phyloP scores from a whole-genome alignment of 64 coral and sea anemone genomes.

The Actinia tenebrosa region DNA sequence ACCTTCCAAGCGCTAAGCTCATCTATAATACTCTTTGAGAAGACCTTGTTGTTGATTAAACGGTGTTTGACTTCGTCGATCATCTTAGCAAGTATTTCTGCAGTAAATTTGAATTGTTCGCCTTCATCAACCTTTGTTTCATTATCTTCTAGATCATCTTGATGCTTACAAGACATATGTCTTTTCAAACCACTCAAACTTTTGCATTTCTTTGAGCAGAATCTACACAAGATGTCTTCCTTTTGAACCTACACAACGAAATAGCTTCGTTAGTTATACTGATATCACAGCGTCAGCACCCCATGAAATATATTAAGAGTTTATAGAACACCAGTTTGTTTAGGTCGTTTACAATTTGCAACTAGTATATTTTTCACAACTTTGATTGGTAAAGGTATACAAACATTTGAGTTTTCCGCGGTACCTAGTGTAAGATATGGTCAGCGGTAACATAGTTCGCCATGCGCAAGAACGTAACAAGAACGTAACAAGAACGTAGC shows the following conservation, averaged over 20 bases:
- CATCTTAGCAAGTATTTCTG: no score
- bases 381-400: background rate
- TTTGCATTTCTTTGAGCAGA: conserved; percentile 53
- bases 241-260: conserved; percentile 17
- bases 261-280: conserved; percentile 4
- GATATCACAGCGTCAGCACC: conserved; percentile 11
- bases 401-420: background rate
- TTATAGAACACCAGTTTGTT: conserved; percentile 19
- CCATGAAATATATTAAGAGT: background rate
- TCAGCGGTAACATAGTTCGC: no score
- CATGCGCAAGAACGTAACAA: no score
- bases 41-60: background rate
- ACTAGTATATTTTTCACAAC: conserved; percentile 21
- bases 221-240: conserved; percentile 35
- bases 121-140: conserved; percentile 11
- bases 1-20: background rate
- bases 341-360: conserved; percentile 13
- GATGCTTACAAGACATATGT: conserved; percentile 33
- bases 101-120: conserved; percentile 9
- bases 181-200: conserved; percentile 44
- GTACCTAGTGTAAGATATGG: no score
- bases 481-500: no score
- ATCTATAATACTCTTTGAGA: background rate
- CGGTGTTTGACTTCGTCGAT: background rate
- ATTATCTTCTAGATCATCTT: background rate